phyloP scores from a whole-genome alignment of 2,797 vertebrate species.

The Podarcis siculus region DNA sequence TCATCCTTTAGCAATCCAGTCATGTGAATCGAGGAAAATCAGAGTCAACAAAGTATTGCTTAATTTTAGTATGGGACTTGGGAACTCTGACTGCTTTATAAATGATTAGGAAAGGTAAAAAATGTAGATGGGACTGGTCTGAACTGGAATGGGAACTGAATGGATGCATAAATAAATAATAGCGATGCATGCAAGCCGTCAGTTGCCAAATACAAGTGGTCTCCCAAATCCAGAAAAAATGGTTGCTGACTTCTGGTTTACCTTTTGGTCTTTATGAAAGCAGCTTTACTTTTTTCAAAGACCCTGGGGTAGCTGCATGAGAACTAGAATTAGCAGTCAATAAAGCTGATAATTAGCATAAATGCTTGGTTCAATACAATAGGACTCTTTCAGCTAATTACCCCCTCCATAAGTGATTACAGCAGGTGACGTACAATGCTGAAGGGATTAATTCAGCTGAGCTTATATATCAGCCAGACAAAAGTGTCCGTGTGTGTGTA shows the following conservation, averaged over 20 bases:
- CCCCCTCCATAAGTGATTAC: background rate
- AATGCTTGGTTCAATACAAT: constrained; percentile 12
- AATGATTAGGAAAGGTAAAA: constrained; percentile 19
- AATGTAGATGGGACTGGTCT: constrained; percentile 14
- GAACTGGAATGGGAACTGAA: constrained; percentile 10
- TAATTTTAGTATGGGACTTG: constrained; percentile 25
- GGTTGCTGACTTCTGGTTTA: constrained; percentile 34
- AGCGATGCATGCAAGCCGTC: background rate
- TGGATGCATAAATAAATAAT: constrained; percentile 23
- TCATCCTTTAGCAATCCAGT: constrained; percentile 33
- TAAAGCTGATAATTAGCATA: background rate
- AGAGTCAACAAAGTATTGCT: constrained; percentile 18
- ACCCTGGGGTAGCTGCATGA: constrained; percentile 24
- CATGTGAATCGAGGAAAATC: constrained; percentile 15
- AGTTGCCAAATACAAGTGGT: constrained; percentile 6
- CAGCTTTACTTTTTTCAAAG: constrained; percentile 13
- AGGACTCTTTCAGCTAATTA: background rate
- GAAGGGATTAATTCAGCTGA: rapidly evolving
- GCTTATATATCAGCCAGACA: background rate
- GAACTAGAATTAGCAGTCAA: background rate
- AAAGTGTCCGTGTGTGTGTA: rapidly evolving
- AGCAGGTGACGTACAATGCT: background rate
- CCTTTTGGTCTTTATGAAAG: background rate
- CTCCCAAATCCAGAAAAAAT: constrained; percentile 39
- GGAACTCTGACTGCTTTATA: background rate